These are phyloP conservation scores for Andrena bucephala DNA, from an alignment of 2,888 invertebrate genomes.

Conservation along the genomic window DNA sequence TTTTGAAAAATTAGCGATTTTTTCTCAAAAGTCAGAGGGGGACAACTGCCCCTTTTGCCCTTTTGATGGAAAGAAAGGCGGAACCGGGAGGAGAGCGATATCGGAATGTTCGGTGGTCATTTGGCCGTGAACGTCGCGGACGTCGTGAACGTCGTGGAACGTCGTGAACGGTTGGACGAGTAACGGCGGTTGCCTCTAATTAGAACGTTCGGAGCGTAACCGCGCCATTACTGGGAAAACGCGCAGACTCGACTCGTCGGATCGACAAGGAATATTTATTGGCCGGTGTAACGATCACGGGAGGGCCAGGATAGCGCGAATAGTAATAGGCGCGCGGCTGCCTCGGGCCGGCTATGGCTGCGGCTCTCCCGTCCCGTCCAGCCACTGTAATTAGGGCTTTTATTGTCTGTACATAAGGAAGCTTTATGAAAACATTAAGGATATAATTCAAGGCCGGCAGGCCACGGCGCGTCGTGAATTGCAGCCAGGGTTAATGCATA, in stretches of 20 bases:
- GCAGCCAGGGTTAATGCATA: constrained; percentile 68
- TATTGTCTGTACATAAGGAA: constrained; percentile 79
- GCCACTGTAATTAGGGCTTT: constrained; percentile 80
- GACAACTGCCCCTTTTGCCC: too few species aligned
- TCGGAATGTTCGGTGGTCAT: constrained; percentile 32
- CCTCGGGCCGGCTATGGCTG: constrained; percentile 22
- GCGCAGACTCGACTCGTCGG: constrained; percentile 67
- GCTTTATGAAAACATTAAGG: constrained; percentile 82
- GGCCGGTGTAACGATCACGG: constrained; percentile 71
- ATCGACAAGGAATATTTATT: constrained; percentile 78
- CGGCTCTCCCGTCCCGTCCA: constrained; percentile 54
- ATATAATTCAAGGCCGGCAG: constrained; percentile 79
- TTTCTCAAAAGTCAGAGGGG: too few species aligned
- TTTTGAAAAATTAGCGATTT: too few species aligned
- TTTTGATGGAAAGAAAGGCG: too few species aligned
- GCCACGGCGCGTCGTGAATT: constrained; percentile 55
- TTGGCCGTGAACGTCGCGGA: constrained; percentile 49
- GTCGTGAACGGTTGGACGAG: constrained; percentile 65
- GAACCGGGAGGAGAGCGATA: not conserved
- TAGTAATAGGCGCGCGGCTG: constrained; percentile 73
- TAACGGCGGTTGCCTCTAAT: constrained; percentile 74
- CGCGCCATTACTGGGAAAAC: constrained; percentile 75
- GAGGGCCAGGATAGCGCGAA: constrained; percentile 67
- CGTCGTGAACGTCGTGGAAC: constrained; percentile 31
- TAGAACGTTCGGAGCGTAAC: constrained; percentile 76